A percentile compares a stretch with the other conserved stretches of the same genome.
Conservation (phyloP, 2,113 vertebrate species). For the Megaptera novaeangliae region DNA sequence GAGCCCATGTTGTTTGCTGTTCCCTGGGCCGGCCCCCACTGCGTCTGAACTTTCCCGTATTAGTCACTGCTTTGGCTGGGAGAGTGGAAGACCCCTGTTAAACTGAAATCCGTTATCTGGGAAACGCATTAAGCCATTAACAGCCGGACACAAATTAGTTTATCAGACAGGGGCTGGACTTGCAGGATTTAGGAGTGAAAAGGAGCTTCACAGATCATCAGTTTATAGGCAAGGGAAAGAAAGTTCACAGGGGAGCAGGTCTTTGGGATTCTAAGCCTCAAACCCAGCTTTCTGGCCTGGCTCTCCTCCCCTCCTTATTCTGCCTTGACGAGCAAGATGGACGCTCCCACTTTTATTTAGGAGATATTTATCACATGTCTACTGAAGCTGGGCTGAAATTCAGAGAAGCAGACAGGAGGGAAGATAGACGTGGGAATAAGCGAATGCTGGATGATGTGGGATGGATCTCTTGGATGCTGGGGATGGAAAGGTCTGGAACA, state of each 20-base stretch:
- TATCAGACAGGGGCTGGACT: conserved; percentile 51
- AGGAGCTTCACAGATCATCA: background rate
- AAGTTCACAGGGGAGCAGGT: background rate
- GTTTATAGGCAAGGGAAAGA: background rate
- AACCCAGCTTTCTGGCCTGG: background rate
- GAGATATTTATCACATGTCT: background rate
- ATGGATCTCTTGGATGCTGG: background rate
- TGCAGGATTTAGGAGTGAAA: background rate
- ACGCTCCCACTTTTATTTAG: background rate
- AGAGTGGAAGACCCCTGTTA: conserved; percentile 50
- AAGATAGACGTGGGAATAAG: background rate
- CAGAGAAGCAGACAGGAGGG: background rate
- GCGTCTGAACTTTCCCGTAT: conserved; percentile 35
- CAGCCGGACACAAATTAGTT: conserved; percentile 66
- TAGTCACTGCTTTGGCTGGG: conserved; percentile 55
- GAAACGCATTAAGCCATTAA: conserved; percentile 68
- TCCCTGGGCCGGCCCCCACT: background rate
- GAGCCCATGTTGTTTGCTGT: background rate
- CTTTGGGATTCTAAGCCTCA: background rate
- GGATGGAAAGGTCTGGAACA: background rate
- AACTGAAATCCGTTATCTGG: conserved; percentile 46
- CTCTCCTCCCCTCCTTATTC: background rate
- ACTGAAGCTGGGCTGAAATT: background rate
- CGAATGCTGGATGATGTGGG: background rate
- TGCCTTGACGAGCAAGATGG: background rate